Conservation (phyloP, 2,113 vertebrate genomes). For the Halcyon malimbica region DNA sequence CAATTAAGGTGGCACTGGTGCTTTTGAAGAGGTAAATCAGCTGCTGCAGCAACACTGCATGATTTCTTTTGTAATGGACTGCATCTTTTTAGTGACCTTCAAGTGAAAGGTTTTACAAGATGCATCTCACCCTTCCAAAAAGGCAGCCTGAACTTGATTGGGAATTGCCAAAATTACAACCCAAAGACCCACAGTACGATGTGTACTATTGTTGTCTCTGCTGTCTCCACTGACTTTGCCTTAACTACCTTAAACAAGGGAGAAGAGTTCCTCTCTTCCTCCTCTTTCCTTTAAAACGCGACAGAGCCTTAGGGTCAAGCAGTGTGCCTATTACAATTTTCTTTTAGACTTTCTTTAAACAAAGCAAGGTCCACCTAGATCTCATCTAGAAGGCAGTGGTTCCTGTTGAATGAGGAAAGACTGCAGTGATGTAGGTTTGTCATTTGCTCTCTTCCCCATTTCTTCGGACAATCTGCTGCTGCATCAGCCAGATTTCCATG, state of each 20-base stretch:
- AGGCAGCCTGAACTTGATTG: not conserved
- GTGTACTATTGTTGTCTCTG: not conserved
- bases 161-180: not conserved
- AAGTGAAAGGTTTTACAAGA: constrained; percentile 33
- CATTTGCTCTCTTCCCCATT: not conserved
- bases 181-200: not conserved
- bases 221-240: not conserved
- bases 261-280: not conserved
- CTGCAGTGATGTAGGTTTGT: not conserved
- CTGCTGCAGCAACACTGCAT: constrained; percentile 20
- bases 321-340: not conserved
- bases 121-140: not conserved
- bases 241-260: not conserved
- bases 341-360: not conserved
- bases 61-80: not conserved
- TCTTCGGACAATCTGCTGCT: not conserved
- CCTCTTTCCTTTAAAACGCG: not conserved
- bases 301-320: not conserved
- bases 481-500: not conserved
- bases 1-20: constrained; percentile 36
- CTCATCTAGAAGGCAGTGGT: not conserved
- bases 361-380: not conserved
- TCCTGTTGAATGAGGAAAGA: not conserved
- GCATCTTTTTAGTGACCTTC: constrained; percentile 33
- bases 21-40: constrained; percentile 51